phyloP scores from a whole-genome alignment of 2,888 invertebrate genomes.

The Macrophya alboannulata region DNA sequence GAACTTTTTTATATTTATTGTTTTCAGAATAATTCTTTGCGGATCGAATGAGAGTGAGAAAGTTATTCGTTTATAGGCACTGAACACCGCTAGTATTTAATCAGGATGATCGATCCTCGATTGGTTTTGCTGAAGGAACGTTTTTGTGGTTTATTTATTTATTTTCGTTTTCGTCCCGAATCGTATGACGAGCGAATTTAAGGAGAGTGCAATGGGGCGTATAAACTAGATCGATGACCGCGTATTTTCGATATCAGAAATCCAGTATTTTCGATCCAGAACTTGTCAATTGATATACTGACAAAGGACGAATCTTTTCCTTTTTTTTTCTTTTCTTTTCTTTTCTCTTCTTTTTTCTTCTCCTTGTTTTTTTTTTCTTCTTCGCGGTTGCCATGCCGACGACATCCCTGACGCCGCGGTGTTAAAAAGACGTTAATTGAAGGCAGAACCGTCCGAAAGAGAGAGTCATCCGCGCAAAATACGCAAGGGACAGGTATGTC shows the following conservation, averaged over 20 bases:
- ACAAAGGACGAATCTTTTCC: neutral
- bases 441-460: neutral
- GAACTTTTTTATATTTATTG: neutral
- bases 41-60: neutral
- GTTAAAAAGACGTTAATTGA: slow-evolving; percentile 42
- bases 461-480: neutral
- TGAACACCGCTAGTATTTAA: neutral
- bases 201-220: neutral
- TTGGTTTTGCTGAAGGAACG: neutral
- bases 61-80: neutral
- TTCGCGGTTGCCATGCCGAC: slow-evolving; percentile 3
- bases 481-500: neutral
- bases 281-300: neutral
- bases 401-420: neutral
- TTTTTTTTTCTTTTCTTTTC: neutral
- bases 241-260: neutral
- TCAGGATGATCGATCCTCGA: slow-evolving; percentile 19
- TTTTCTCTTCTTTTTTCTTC: neutral
- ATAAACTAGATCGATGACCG: neutral
- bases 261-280: neutral
- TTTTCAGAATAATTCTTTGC: neutral
- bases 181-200: neutral
- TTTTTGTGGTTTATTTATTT: neutral
- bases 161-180: neutral
- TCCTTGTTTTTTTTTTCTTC: neutral